Percentiles rank a stretch among this genome's conserved stretches.
Conservation (phyloP, 2,797 vertebrate species). For the Smutsia gigantea region DNA sequence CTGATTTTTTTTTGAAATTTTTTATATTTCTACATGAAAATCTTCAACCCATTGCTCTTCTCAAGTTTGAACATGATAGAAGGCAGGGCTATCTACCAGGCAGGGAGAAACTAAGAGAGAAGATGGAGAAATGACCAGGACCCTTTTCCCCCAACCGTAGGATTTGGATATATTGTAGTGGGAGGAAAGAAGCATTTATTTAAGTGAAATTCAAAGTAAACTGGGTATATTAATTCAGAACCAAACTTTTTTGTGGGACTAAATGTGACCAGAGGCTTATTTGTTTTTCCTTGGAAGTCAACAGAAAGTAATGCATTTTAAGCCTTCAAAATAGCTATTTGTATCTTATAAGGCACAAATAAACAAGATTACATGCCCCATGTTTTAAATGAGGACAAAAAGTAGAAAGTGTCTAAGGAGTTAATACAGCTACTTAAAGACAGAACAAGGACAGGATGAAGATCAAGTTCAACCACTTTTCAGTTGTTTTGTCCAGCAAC, state of each 20-base stretch:
- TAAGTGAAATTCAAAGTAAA: not conserved
- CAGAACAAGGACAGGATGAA: not conserved
- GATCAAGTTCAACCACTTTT: not conserved
- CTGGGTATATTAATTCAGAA: not conserved
- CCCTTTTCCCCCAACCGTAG: fast-evolving
- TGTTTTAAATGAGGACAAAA: slow-evolving; percentile 1
- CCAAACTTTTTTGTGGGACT: not conserved
- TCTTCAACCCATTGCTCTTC: not conserved
- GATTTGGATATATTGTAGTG: not conserved
- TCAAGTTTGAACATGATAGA: not conserved
- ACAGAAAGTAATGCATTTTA: not conserved
- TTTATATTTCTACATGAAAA: not conserved
- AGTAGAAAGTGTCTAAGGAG: not conserved
- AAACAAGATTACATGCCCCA: not conserved
- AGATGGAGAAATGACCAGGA: not conserved
- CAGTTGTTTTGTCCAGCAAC: not conserved
- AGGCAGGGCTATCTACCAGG: not conserved
- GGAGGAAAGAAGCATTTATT: not conserved
- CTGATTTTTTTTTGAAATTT: not conserved
- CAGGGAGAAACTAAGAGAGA: not conserved
- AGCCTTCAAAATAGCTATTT: not conserved
- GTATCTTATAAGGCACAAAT: not conserved
- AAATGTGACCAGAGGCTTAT: not conserved
- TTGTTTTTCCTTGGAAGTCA: not conserved
- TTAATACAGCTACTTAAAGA: not conserved